Evolutionary conservation across 2,888 invertebrate genomes (phyloP), one percentile per base, ranked within the genome.

Genomic region (Lagria hirta): DNA sequence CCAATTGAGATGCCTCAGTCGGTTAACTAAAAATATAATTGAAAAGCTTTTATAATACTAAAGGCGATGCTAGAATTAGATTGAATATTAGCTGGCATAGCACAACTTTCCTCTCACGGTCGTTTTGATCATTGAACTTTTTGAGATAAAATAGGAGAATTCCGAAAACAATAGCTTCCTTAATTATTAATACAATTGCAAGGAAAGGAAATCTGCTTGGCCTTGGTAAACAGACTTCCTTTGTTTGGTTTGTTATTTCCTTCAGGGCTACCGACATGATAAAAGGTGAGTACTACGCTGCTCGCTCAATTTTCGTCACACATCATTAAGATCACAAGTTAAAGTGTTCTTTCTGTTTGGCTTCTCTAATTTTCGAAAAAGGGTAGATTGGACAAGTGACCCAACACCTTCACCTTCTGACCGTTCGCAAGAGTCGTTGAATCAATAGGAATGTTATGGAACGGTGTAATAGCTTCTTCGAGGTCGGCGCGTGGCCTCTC

Each of bases 191-290:
- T 28, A 33, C 41, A 34, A 41, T 33, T 15, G 23, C 11, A 22
- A 43, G 21, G 42, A 43, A 43, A 43, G 35, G 35, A 43, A 35
- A 35, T 43, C 42, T 27, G 34, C 28, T 34, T 18, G 42, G 35
- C 35, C 35, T 43, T 43, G 42, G 22, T 28, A 42, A 42, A 33
- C 33, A 33, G 22, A 38, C 32, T 42, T 42, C 34, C 27, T 42
- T 42, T 42, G 34, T 34, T 42, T n/a, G 14, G 14, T 27, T 21
- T 15, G 28, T 42, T 42, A 34, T 41, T 41, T 33, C 30, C 29
- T 16, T 26, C 8, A 14, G 20, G 21, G 37, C 21, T n/a, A n/a
- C n/a, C 28, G 21, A 10, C 14, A 11, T 14, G n/a, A 13, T 24
- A 18, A 18, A 4, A 18, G 7, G 7, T 18, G 18, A 18, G 7